phyloP scores from a whole-genome alignment of 2,888 invertebrate species.

The Muscina levida region DNA sequence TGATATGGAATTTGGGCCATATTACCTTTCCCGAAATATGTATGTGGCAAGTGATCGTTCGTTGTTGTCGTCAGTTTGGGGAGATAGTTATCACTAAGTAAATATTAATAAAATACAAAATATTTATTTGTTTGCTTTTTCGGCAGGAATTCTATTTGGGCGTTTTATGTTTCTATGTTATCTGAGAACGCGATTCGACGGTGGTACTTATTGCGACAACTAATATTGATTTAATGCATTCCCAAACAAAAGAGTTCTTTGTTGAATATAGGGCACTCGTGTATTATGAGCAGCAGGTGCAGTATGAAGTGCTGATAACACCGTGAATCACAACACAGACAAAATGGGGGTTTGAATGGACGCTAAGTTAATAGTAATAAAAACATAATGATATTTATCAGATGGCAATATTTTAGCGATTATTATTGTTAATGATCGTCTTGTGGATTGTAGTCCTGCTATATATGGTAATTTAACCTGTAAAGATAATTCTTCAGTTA shows the following conservation, averaged over 20 bases:
- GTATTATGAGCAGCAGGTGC: no score
- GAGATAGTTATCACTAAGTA: constrained; percentile 2
- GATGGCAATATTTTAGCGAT: no score
- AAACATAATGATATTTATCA: no score
- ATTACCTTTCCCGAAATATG: background rate
- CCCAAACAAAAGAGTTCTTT: background rate
- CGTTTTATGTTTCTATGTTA: background rate
- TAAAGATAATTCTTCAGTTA: no score
- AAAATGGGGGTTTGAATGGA: no score
- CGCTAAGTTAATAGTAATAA: no score
- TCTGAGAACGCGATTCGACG: background rate
- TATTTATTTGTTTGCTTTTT: background rate
- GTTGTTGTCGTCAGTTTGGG: background rate
- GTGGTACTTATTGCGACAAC: background rate
- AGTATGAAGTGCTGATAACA: background rate
- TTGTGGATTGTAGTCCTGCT: no score
- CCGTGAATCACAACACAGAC: background rate
- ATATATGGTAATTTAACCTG: no score
- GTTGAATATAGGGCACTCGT: no score
- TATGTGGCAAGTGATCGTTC: background rate
- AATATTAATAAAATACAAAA: background rate
- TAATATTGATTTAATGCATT: constrained; percentile 30
- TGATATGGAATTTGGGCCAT: constrained; percentile 5
- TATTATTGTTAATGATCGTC: no score
- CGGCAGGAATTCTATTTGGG: no score